Base-by-base conservation (phyloP, 1,140 invertebrate species). In the Drosophila serrata region DNA sequence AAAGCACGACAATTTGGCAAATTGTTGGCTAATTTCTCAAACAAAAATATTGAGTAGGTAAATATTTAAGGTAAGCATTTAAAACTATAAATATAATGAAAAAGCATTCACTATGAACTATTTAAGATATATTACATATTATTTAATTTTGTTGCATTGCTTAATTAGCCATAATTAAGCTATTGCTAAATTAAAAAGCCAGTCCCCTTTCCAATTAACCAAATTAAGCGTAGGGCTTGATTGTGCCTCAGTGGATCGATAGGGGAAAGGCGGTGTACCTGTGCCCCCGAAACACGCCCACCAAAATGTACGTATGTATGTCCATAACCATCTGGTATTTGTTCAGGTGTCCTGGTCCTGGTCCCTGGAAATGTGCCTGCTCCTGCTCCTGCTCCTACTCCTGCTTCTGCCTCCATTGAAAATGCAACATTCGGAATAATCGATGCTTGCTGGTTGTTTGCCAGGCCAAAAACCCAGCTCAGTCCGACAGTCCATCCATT, bases 391-490 rank as follows among this genome's bases (percentile, higher is more conserved):
- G 46, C 24, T 19, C 8, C 53, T 19, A 8, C 29, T 31, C 4
- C 35, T 6, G 5, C 29, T 19, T 19, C 37, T 40, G 12, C 61
- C 8, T 13, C 29, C 29, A 37, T 45, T 45, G 33, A 33, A 48
- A 49, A 67, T 67, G 37, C 39, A 42, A 31, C 51, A 72, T 72
- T 72, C 65, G 35, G 29, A 72, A 72, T 72, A 73, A 73, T 72
- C 68, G 67, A 72, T 73, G 69, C 53, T 72, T 58, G 35, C 51
- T 72, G 53, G 22, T 56, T 46, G 68, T 72, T 72, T 72, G 53
- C 67, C 51, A 24, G 49, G 22, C 68, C 61, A 48, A 31, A 31
- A 68, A 5, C 27, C 64, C 51, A 39, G 51, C 33, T 46, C 64
- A 46, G 49, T 57, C 24, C 24, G 60, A 46, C 58, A 39, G 46